Percentiles rank a stretch among this genome's conserved stretches.
phyloP scores from a whole-genome alignment of 2,113 vertebrate species.

The Mesembrinibis cayennensis region DNA sequence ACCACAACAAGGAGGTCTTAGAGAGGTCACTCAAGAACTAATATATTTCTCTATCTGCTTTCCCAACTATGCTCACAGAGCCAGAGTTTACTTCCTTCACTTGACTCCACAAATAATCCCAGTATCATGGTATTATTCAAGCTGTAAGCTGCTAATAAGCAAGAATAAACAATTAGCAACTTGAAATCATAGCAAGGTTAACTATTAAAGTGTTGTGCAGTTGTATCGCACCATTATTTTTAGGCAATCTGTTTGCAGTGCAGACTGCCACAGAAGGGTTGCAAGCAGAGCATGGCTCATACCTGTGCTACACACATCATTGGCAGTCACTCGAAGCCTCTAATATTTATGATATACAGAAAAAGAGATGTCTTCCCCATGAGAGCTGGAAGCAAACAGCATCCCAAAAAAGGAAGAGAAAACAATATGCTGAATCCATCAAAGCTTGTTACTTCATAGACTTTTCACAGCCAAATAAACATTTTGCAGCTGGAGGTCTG shows the following conservation, averaged over 20 bases:
- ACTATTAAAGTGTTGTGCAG: background rate
- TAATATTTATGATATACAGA: background rate
- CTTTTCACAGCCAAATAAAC: slow-evolving; percentile 57
- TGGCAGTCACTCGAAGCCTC: background rate
- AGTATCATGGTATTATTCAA: background rate
- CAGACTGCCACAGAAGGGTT: background rate
- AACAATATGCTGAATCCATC: slow-evolving; percentile 39
- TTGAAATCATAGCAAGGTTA: background rate
- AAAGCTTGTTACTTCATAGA: slow-evolving; percentile 34
- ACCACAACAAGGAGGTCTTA: background rate
- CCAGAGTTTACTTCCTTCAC: background rate
- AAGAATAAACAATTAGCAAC: background rate
- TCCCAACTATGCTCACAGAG: background rate
- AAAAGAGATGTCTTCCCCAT: background rate
- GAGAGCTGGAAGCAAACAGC: background rate
- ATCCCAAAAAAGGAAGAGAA: slow-evolving; percentile 44
- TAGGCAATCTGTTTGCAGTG: background rate
- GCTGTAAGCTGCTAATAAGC: background rate
- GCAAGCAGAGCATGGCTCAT: background rate
- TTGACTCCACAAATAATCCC: background rate
- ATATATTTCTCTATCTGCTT: slow-evolving; percentile 11
- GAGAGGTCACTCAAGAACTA: slow-evolving; percentile 24
- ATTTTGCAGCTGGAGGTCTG: slow-evolving; percentile 49
- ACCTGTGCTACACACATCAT: background rate
- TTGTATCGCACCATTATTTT: background rate